Percentiles rank a stretch among this genome's conserved stretches.
These are phyloP conservation scores for Tautogolabrus adspersus DNA, from an alignment of 2,113 vertebrate species.

Conservation along the genomic window DNA sequence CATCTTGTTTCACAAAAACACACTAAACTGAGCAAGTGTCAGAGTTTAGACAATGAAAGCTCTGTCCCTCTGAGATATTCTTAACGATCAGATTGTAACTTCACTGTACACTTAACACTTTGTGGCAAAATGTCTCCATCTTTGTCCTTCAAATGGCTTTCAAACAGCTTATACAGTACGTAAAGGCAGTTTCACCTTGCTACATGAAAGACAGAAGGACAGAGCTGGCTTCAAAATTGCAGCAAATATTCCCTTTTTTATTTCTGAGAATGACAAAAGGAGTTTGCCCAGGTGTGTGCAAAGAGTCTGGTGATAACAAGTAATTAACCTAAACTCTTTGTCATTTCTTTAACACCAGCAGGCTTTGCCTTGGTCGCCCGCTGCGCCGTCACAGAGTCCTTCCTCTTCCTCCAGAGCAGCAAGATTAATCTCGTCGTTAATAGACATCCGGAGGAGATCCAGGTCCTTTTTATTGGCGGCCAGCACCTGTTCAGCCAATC, in stretches of 20 bases:
- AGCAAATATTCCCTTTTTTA: not conserved
- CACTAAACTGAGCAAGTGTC: conserved; percentile 19
- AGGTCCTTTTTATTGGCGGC: conserved; percentile 95
- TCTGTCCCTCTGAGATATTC: conserved; percentile 5
- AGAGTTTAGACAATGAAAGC: conserved; percentile 16
- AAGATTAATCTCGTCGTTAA: conserved; percentile 84
- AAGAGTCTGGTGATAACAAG: conserved; percentile 34
- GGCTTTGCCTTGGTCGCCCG: conserved; percentile 82
- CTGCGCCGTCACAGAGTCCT: conserved; percentile 80
- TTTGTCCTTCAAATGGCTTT: conserved; percentile 21
- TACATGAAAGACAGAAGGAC: conserved; percentile 2
- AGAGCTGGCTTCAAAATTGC: not conserved
- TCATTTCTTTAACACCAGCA: conserved; percentile 92
- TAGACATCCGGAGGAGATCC: conserved; percentile 86
- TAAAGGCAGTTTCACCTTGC: not conserved
- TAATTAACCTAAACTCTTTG: not conserved
- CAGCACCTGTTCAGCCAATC: conserved; percentile 94
- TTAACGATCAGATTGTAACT: conserved; percentile 23
- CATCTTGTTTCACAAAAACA: conserved; percentile 30
- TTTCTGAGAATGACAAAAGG: conserved; percentile 1
- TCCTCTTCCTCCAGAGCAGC: conserved; percentile 91
- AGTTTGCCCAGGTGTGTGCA: conserved; percentile 36
- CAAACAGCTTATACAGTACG: conserved; percentile 10
- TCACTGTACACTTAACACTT: conserved; percentile 20
- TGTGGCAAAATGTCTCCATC: conserved; percentile 22